Evolutionary conservation across 2,888 invertebrate species (phyloP).

Genomic region (Agelastica alni): DNA sequence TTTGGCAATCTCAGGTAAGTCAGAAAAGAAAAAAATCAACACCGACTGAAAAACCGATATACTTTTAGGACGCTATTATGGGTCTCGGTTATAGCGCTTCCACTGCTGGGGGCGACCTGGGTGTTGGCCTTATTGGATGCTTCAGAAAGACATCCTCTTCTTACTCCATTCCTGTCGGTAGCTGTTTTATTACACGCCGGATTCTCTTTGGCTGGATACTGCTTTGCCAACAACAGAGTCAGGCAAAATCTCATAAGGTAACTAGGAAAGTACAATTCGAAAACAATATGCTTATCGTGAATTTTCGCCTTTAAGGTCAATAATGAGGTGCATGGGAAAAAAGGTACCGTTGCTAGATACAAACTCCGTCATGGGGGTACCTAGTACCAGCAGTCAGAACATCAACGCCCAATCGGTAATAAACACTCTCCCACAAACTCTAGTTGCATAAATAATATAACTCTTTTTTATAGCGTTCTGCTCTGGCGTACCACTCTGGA

Average conservation of each 20-base stretch:
- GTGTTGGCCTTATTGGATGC: conserved; percentile 79
- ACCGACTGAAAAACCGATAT: too few relatives aligned
- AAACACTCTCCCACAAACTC: conserved; percentile 35
- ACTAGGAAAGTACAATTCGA: too few relatives aligned
- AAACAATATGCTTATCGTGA: too few relatives aligned
- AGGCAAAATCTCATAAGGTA: conserved; percentile 71
- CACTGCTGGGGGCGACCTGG: conserved; percentile 85
- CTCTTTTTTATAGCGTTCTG: conserved; percentile 65
- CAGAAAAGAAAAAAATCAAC: too few relatives aligned
- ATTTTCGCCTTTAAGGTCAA: conserved; percentile 60
- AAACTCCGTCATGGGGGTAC: conserved; percentile 65
- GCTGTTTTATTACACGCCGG: conserved; percentile 79
- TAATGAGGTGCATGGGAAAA: conserved; percentile 77
- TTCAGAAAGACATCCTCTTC: conserved; percentile 71
- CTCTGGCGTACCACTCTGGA: conserved; percentile 77
- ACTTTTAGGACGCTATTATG: conserved; percentile 75
- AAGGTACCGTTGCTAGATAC: conserved; percentile 81
- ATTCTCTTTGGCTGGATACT: conserved; percentile 84
- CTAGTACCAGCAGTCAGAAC: conserved; percentile 78
- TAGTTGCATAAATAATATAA: background rate
- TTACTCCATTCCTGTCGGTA: conserved; percentile 78
- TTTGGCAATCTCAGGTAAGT: conserved; percentile 66
- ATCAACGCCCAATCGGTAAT: conserved; percentile 67
- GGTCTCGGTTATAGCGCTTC: conserved; percentile 84
- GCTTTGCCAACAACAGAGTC: conserved; percentile 84